Base-by-base conservation (phyloP, 2,113 vertebrate species). In the Rhinolophus ferrumequinum region DNA sequence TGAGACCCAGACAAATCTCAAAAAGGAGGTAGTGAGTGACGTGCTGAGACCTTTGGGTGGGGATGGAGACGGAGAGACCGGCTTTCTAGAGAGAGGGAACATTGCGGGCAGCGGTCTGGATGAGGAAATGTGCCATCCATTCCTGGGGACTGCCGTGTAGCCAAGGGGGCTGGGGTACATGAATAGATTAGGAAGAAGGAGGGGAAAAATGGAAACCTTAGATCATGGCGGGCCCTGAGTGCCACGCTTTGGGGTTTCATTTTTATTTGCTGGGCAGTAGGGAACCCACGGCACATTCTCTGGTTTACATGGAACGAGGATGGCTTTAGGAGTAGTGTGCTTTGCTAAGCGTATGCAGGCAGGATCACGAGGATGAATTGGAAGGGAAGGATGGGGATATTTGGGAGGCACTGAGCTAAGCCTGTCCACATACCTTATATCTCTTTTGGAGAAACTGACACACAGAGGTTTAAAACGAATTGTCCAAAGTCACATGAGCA, bases 31-130 rank as follows among this genome's bases (percentile, higher is more conserved):
- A 2, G 33, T 14, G 0, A 76, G 33, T 14, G 0, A 76, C 0
- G 0, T n/a, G 5, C 54, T 5, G 2, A 67, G 38, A 16, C 33
- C 33, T 54, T 50, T 0, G 0, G 5, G 8, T 24, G 24, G 14
- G 4, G 1, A 8, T 9, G 44, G 9, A 12, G 19, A 35, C 16
- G 22, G 47, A 28, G 52, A 50, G 11, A 8, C 18, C 5, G 6
- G 52, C 6, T 28, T 69, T 64, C 35, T 15, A 64, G 30, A 56
- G 0, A 5, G 33, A 58, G 30, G 10, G 52, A 60, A 0, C 56
- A 0, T 6, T 22, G 4, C 0, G 14, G 67, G 4, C 0, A 0
- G 26, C 26, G 47, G 47, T 41, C 76, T 3, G 22, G 60, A 15
- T 0, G 4, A 67, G 67, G 19, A 47, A 22, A 5, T 1, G 5